Evolutionary conservation across 2,113 vertebrate species (phyloP), one percentile per base, ranked within the genome.

Genomic region (Helogale parvula): DNA sequence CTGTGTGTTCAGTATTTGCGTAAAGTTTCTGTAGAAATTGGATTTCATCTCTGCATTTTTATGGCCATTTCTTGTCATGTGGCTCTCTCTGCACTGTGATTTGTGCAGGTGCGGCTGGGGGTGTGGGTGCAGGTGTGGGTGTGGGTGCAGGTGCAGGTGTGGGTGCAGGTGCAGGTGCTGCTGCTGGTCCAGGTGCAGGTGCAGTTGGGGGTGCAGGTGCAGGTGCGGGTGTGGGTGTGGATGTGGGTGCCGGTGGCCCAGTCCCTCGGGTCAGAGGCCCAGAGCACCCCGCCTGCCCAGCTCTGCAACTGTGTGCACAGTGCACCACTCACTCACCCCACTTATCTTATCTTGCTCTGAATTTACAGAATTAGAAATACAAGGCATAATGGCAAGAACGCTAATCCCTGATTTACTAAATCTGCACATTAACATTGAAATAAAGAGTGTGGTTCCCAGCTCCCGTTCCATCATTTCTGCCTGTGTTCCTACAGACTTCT

Each of bases 301-400:
- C 68, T 31, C 5, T 1, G 27, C 1, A 4, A 23, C 7, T 0
- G 4, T 2, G 21, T 4, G 38, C 25, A 0, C 33, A 33, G 25
- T 3, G 3, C n/a, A 1, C 19, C 65, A 23, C 19, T 85, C 87
- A 66, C 38, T 76, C 92, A 96, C 63, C 66, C n/a, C 33, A 23
- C 65, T 97, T 97, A 97, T 98, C 96, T 98, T 98, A 96, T 96
- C 97, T 98, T 45, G 57, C 96, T 94, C 94, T 14, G 31, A 96
- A 97, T 98, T 97, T 96, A 94, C 94, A 88, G 88, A 98, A 97
- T 97, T 97, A 97, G 94, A 92, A 96, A 86, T 65, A 88, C 71
- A 80, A 88, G 94, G 33, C 57, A 13, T 97, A 97, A 94, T 88
- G 89, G 76, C 93, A 77, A 27, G 54, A 45, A 13, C n/a, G 1